Evolutionary conservation across 2,888 invertebrate genomes (phyloP).

Genomic region (Drosophila kokeensis): DNA sequence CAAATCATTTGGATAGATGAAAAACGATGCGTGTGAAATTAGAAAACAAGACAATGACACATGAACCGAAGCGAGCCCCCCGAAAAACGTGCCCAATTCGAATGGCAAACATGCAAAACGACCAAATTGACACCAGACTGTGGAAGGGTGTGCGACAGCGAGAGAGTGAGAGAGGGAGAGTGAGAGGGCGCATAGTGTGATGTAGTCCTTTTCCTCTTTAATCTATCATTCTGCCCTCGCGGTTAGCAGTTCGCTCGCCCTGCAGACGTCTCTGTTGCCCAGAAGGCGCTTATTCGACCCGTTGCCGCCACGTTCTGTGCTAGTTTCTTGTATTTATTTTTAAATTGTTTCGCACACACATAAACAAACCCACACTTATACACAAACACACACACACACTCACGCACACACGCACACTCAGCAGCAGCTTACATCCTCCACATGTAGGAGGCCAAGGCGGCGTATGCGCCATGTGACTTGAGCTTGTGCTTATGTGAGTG

Average conservation of each 20-base stretch:
- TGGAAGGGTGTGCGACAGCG: background rate
- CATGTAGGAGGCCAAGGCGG: conserved; percentile 40
- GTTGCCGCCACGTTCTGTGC: conserved; percentile 66
- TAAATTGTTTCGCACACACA: conserved; percentile 74
- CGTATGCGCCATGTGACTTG: conserved; percentile 70
- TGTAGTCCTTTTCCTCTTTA: conserved; percentile 51
- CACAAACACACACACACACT: conserved; percentile 14
- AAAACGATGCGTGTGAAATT: conserved; percentile 43
- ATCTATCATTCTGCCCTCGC: conserved; percentile 77
- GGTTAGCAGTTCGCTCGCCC: conserved; percentile 30
- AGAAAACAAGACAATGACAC: conserved; percentile 62
- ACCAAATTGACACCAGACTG: conserved; percentile 30
- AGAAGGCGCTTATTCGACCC: conserved; percentile 40
- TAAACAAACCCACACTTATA: conserved; percentile 31
- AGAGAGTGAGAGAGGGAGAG: background rate
- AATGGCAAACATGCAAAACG: conserved; percentile 52
- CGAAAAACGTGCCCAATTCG: conserved; percentile 58
- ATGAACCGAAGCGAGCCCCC: conserved; percentile 42
- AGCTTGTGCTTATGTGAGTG: conserved; percentile 27
- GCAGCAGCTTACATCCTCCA: conserved; percentile 59
- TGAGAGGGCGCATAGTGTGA: background rate
- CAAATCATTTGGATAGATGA: conserved; percentile 64
- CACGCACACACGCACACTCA: conserved; percentile 10
- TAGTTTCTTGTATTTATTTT: conserved; percentile 79
- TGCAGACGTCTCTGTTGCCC: conserved; percentile 7